Evolutionary conservation across 2,888 invertebrate species (phyloP).

Genomic region (Gordius sp.): DNA sequence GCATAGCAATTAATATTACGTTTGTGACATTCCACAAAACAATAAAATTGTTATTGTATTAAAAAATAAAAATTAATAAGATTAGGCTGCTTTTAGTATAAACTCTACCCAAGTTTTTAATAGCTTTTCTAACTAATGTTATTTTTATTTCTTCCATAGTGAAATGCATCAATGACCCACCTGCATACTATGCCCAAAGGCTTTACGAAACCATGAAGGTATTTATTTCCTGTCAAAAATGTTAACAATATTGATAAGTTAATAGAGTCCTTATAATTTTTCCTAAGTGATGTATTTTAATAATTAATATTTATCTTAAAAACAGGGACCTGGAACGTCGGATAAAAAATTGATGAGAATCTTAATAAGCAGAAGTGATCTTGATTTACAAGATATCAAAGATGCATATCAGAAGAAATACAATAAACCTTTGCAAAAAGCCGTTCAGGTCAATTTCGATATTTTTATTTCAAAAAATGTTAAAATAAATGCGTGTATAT

Average conservation of each 20-base stretch:
- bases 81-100: too few relatives aligned
- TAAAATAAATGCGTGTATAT: too few relatives aligned
- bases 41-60: neutral
- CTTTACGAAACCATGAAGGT: neutral
- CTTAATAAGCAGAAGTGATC: neutral
- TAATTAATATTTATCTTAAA: too few relatives aligned
- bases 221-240: too few relatives aligned
- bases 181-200: neutral
- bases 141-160: neutral
- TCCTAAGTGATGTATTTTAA: too few relatives aligned
- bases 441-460: too few relatives aligned
- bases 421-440: neutral
- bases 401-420: neutral
- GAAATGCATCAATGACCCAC: neutral
- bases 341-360: neutral
- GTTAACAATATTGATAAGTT: too few relatives aligned
- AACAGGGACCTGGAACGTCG: neutral
- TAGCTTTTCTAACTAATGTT: neutral
- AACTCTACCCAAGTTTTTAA: too few relatives aligned
- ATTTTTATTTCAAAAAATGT: too few relatives aligned
- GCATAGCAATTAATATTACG: too few relatives aligned
- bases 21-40: too few relatives aligned
- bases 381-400: conserved; percentile 6
- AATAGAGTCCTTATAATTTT: too few relatives aligned
- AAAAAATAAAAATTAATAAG: neutral